Evolutionary conservation across 1,140 invertebrate species (phyloP), one percentile per base, ranked within the genome.

Genomic region (Aphelenchoides avenae): DNA sequence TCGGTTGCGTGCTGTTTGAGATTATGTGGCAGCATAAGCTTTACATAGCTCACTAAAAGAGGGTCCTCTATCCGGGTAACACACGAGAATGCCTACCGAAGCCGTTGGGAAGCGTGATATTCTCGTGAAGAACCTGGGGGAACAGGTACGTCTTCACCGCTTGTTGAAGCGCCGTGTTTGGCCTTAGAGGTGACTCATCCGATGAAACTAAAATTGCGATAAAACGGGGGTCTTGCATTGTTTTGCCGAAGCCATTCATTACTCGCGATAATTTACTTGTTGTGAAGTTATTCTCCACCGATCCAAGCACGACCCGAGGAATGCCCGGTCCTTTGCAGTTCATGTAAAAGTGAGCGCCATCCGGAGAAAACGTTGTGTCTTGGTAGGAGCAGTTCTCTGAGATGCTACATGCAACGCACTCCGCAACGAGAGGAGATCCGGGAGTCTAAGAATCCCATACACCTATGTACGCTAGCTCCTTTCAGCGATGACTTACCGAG

Each of bases 331-430:
- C 68, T 47, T 64, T 66, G 68, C 66, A 67, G 49, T 52, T 70
- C n/a, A 61, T 37, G 27, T 68, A 70, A 29, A 71, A 69, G 22
- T 66, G 39, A 18, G 61, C 26, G 3, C 49, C 49, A 49, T 51
- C 29, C 0, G 37, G 4, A 11, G 65, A 11, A 33, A 67, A 40
- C 24, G 62, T 50, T 2, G 52, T 71, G 33, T 70, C 68, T 42
- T 68, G 68, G 41, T 41, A 68, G 26, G 65, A 53, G 36, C 65
- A 68, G 41, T 68, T 66, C 13, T 39, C n/a, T n/a, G 67, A 71
- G n/a, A 68, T 27, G 40, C 56, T 51, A 34, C 65, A 68, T 9
- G 65, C 58, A 13, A 68, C 40, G 41, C 65, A 68, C 11, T 36
- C 36, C 13, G 64, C 64, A n/a, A 54, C 39, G 6, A 36, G 7